These are phyloP conservation scores for Pygathrix nemaeus DNA, from an alignment of 2,113 vertebrate genomes.

Conservation along the genomic window DNA sequence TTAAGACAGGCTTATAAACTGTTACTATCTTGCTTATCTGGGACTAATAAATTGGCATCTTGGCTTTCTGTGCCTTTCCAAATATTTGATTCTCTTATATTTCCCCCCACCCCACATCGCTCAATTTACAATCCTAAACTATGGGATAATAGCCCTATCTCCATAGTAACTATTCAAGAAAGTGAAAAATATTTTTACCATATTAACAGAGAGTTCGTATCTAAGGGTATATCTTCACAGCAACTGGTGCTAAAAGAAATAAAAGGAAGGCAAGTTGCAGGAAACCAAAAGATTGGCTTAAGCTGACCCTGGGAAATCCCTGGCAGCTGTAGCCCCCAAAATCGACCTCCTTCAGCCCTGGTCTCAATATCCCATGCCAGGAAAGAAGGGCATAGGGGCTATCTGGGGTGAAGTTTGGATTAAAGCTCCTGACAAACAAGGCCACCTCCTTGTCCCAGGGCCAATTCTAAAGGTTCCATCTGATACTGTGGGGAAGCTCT, in stretches of 20 bases:
- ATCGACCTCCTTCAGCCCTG: not conserved
- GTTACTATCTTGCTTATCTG: not conserved
- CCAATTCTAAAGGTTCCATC: not conserved
- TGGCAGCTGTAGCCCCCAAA: not conserved
- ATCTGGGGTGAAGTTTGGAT: not conserved
- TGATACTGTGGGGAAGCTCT: not conserved
- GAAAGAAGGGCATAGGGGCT: not conserved
- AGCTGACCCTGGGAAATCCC: not conserved
- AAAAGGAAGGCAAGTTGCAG: not conserved
- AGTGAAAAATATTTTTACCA: not conserved
- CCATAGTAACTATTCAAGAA: not conserved
- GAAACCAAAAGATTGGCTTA: slow-evolving; percentile 15
- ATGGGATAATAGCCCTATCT: not conserved
- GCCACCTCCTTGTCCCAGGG: not conserved
- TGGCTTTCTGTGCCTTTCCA: slow-evolving; percentile 1
- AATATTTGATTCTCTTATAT: not conserved
- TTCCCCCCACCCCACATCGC: not conserved
- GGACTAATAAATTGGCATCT: not conserved
- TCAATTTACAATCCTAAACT: not conserved
- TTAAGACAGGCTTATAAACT: not conserved
- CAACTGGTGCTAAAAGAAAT: not conserved
- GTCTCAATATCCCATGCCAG: not conserved
- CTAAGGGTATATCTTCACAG: not conserved
- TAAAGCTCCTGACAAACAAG: not conserved
- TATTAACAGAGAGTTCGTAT: not conserved